phyloP scores from a whole-genome alignment of 2,888 invertebrate genomes.

The Arge pagana region DNA sequence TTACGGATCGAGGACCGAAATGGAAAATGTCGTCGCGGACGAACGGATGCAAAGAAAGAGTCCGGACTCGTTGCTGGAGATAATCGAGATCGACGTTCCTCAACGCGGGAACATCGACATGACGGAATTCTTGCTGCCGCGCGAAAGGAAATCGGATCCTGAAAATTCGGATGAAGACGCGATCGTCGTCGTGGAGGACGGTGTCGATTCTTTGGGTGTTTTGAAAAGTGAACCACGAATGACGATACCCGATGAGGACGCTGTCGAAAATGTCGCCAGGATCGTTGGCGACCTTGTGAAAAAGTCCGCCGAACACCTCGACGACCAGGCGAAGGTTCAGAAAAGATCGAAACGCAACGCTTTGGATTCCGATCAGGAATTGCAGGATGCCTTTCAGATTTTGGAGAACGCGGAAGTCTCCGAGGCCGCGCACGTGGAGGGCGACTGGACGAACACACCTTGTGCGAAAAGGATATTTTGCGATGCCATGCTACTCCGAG shows the following conservation, averaged over 20 bases:
- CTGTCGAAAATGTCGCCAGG: slow-evolving; percentile 22
- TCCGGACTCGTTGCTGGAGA: slow-evolving; percentile 45
- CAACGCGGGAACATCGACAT: slow-evolving; percentile 34
- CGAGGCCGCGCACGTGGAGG: slow-evolving; percentile 49
- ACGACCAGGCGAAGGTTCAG: slow-evolving; percentile 6
- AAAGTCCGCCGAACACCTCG: slow-evolving; percentile 6
- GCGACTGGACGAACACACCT: slow-evolving; percentile 75
- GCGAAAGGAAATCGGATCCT: slow-evolving; percentile 21
- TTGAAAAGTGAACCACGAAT: slow-evolving; percentile 18
- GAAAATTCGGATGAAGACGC: slow-evolving; percentile 8
- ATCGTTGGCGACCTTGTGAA: slow-evolving; percentile 17
- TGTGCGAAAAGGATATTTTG: slow-evolving; percentile 81
- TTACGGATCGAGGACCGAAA: slow-evolving; percentile 28
- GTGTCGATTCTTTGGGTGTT: slow-evolving; percentile 21
- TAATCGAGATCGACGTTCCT: slow-evolving; percentile 50
- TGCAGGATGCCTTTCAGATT: slow-evolving; percentile 47
- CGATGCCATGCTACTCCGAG: slow-evolving; percentile 72
- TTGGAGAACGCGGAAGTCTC: slow-evolving; percentile 50
- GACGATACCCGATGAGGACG: slow-evolving; percentile 11
- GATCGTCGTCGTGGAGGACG: slow-evolving; percentile 32
- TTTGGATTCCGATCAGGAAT: slow-evolving; percentile 40
- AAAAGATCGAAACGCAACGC: slow-evolving; percentile 31
- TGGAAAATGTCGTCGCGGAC: slow-evolving; percentile 25
- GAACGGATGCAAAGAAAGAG: slow-evolving; percentile 45
- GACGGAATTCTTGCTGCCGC: slow-evolving; percentile 35